Evolutionary conservation across 1,140 invertebrate species (phyloP), one percentile per base, ranked within the genome.

Genomic region (Trigoniulus corallinus): DNA sequence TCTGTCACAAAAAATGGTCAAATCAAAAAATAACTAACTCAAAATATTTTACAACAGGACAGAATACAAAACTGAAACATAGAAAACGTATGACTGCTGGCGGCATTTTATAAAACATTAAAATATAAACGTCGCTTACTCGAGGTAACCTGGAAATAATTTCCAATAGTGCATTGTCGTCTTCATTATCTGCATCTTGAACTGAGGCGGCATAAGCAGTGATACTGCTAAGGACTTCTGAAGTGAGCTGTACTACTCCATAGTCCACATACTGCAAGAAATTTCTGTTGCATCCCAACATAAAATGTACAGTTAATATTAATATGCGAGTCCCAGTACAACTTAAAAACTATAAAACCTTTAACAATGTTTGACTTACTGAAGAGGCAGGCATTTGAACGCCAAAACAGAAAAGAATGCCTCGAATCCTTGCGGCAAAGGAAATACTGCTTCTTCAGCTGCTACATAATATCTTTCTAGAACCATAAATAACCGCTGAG

Each of bases 351-450:
- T 12, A 39, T 10, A 39, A 39, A 39, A 12, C 34, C 10, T 39
- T 39, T 39, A 39, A 42, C 78, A 69, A 63, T 80, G 84, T n/a
- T n/a, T n/a, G n/a, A n/a, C n/a, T n/a, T n/a, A n/a, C n/a, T n/a
- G n/a, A n/a, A n/a, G n/a, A 43, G 75, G 72, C 48, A 88, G 61
- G 1, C 81, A 77, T 54, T 79, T 71, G 62, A 85, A 86, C 1
- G 82, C 84, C 40, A 88, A 70, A 63, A 84, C 87, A 10, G 84
- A 81, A 60, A 88, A 84, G 67, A 88, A 88, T 12, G 84, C 86
- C 12, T 80, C 79, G 59, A 87, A 88, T 21, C 85, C 85, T 61
- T 84, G 79, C 24, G 84, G 84, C 51, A 85, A 66, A 1, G 85
- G 84, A 66, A 81, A 88, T 10, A 83, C 83, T 46, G 84, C 72